Base-by-base conservation (phyloP, 2,888 invertebrate species). In the Phanerotoma sp. region DNA sequence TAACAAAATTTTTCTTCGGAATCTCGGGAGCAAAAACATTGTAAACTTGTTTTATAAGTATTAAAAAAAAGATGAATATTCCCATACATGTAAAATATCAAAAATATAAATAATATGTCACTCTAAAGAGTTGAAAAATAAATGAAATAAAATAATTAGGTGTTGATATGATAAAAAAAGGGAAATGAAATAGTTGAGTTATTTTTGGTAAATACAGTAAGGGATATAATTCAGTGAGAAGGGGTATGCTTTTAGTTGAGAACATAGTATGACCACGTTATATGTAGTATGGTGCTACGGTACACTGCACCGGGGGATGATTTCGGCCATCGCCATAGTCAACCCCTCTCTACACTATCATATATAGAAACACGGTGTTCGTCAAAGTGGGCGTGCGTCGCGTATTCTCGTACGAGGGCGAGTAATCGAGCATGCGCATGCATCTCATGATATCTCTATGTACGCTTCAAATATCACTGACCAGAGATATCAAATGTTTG, bases 401-500 rank as follows among this genome's bases (percentile, higher is more conserved):
- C 46, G 33, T 45, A 51, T 54, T 35, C 22, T 28, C 38, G 33
- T 18, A 20, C 49, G 32, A 42, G 55, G 13, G 50, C n/a, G n/a
- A 40, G 55, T 55, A 55, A 55, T 55, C 46, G 55, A 55, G 55
- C 55, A 50, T 55, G 55, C 55, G 50, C 55, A 38, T 38, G 45
- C 32, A 55, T 40, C 22, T 20, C 50, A 33, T 49, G 48, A 54
- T 54, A 54, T 54, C 55, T 45, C 46, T 50, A 35, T 50, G 54
- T 50, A 41, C 49, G 33, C 49, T 44, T 44, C 49, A 35, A 49
- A 54, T 55, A 45, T 46, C 38, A 40, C 50, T 55, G 55, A 38
- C 50, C 55, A 55, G 50, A 51, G 55, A 55, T 55, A 55, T 55
- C 55, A 55, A 55, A 55, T 55, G 50, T 51, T 55, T 51, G 50